phyloP scores from a whole-genome alignment of 2,888 invertebrate genomes.

The Eilema griseolum region DNA sequence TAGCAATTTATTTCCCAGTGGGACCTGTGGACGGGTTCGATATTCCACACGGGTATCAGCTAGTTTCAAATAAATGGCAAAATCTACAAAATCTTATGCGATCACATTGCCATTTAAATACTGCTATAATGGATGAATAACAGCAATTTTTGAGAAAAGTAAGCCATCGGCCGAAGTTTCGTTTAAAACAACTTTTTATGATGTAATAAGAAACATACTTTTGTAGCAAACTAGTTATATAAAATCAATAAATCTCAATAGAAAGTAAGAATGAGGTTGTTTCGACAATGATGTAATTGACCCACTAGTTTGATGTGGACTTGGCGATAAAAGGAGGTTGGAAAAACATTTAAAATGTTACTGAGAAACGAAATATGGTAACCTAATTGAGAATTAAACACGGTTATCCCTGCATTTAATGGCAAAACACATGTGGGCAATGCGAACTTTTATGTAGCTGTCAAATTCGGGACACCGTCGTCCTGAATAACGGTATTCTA shows the following conservation, averaged over 20 bases:
- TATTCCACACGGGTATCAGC: not conserved
- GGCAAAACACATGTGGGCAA: slow-evolving; percentile 38
- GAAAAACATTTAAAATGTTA: slow-evolving; percentile 66
- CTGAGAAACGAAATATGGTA: slow-evolving; percentile 61
- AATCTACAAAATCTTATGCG: not conserved
- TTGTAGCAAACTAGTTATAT: slow-evolving; percentile 44
- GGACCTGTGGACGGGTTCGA: too few relatives aligned
- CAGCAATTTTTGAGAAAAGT: slow-evolving; percentile 27
- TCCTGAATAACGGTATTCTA: slow-evolving; percentile 36
- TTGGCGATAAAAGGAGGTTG: slow-evolving; percentile 58
- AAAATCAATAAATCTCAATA: slow-evolving; percentile 49
- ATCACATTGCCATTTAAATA: not conserved
- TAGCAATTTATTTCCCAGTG: too few relatives aligned
- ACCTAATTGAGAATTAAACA: slow-evolving; percentile 71
- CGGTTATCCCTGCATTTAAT: slow-evolving; percentile 70
- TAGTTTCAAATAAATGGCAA: not conserved
- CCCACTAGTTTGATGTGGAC: slow-evolving; percentile 29
- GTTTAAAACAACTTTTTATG: slow-evolving; percentile 42
- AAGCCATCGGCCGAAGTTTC: slow-evolving; percentile 21
- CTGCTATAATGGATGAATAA: slow-evolving; percentile 29
- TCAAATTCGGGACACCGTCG: slow-evolving; percentile 29
- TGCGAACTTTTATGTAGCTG: slow-evolving; percentile 37
- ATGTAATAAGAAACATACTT: slow-evolving; percentile 43
- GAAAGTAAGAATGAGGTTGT: slow-evolving; percentile 50
- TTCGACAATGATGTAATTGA: slow-evolving; percentile 43